Evolutionary conservation across 2,113 vertebrate genomes (phyloP).

Genomic region (Solea solea): DNA sequence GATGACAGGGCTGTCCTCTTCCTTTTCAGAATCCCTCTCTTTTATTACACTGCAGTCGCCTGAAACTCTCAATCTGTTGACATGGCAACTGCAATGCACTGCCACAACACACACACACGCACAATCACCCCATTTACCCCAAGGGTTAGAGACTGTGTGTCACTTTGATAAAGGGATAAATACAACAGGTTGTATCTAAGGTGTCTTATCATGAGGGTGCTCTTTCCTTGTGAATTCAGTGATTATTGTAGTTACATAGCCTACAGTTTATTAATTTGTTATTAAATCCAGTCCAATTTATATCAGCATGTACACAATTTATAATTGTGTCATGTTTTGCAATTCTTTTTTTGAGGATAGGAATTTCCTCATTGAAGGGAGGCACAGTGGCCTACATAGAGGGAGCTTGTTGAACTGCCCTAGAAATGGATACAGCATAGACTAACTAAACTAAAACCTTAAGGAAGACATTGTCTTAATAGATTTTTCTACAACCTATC

Average conservation of each 20-base stretch:
- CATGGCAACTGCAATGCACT: conserved; percentile 45
- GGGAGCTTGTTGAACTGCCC: conserved; percentile 34
- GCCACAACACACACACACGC: background rate
- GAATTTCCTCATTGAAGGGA: conserved; percentile 34
- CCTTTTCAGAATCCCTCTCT: conserved; percentile 26
- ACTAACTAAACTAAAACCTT: conserved; percentile 9
- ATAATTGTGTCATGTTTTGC: conserved; percentile 2
- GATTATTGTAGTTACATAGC: background rate
- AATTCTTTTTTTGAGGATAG: conserved; percentile 45
- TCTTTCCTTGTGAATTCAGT: background rate
- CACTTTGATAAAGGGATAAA: conserved; percentile 16
- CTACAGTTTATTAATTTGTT: background rate
- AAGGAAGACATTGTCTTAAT: background rate
- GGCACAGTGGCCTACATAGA: conserved; percentile 65
- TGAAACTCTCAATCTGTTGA: conserved; percentile 56
- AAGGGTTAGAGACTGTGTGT: conserved; percentile 24
- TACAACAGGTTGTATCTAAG: background rate
- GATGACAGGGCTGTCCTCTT: conserved; percentile 5
- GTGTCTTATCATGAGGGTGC: background rate
- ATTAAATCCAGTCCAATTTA: background rate
- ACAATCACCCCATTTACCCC: conserved; percentile 21
- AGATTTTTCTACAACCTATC: no score
- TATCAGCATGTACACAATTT: background rate
- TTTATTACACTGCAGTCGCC: conserved; percentile 30
- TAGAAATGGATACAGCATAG: conserved; percentile 39